Base-by-base conservation (phyloP, 2,888 invertebrate species). In the Andrena minutula region DNA sequence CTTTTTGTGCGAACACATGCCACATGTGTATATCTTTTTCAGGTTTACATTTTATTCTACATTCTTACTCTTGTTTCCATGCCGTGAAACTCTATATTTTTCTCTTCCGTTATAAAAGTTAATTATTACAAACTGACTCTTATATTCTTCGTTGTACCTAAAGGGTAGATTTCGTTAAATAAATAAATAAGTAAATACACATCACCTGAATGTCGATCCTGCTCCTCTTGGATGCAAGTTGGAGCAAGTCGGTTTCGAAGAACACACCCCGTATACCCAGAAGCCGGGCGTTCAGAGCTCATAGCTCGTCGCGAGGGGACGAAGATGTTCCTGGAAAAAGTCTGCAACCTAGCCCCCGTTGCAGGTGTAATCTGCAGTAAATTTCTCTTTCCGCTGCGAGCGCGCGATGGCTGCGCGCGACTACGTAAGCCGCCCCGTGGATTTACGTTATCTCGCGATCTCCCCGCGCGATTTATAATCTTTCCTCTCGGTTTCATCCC, bases 311-410 rank as follows among this genome's bases (percentile, higher is more conserved):
- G 47, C 16, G 23, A n/a, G 10, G 53, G 41, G 47, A 53, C 65
- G 70, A 75, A 84, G 65, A 70, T 71, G 69, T 71, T 30, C 49
- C 8, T 32, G 41, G 23, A 72, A 75, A 78, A 75, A 72, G 66
- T 56, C 61, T 58, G 32, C n/a, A 20, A 66, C 8, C 61, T 61
- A 49, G 56, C 58, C 60, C 23, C 49, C 51, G 61, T 75, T 65
- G 79, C 73, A 69, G 68, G 84, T 79, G 84, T 76, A 85, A 85
- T 85, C 83, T 84, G 85, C 85, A 85, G 85, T 85, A 85, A 85
- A 85, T 85, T 85, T 78, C 71, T 61, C 30, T 68, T 53, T 35
- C 68, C 23, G 26, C 53, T 26, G 10, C 56, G 10, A 41, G 47
- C 7, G 68, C 12, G 4, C 23, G 77, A 65, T 70, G 76, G 49